Base-by-base conservation (phyloP, 2,888 invertebrate species). In the Mythimna ferrago region DNA sequence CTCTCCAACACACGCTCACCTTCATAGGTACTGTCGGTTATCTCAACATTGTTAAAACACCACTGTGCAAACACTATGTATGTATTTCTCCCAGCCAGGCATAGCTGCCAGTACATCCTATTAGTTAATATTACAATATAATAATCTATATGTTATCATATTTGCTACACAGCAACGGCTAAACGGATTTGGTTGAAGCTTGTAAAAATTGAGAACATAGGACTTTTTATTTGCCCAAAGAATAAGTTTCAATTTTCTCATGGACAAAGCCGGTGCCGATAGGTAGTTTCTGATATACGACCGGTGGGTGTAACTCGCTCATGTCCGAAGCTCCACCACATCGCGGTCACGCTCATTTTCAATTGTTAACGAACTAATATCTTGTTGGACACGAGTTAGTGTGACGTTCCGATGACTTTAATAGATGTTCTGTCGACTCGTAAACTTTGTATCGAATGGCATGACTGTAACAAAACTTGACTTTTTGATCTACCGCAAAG, bases 291-390 rank as follows among this genome's bases (percentile, higher is more conserved):
- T 71, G 63, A 65, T 74, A 77, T 76, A 77, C 71, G 82, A 79
- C 62, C 76, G 77, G 82, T 83, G 82, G 85, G 87, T 86, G 87
- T 87, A 88, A 89, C 89, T 85, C 83, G 83, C 80, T 83, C 83
- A 81, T 84, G 82, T 88, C 86, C 67, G 38, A 70, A 76, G 63
- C 83, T 82, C 84, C 86, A 85, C 86, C 87, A 84, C 87, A 88
- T 62, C 57, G 71, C 65, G 26, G 93, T 92, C 92, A 93, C 92
- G 93, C 92, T 92, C 88, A 93, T 94, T 92, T 93, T 93, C 92
- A 90, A 92, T 92, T 90, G 89, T 88, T 92, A 94, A 93, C 87
- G 88, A 93, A 92, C 89, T 89, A 88, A 87, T 86, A 72, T 74
- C 77, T 74, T 54, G 85, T 87, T 81, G 79, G 80, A 83, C 71